Conservation (phyloP, 1,140 invertebrate genomes). For the Calosoma granatense region DNA sequence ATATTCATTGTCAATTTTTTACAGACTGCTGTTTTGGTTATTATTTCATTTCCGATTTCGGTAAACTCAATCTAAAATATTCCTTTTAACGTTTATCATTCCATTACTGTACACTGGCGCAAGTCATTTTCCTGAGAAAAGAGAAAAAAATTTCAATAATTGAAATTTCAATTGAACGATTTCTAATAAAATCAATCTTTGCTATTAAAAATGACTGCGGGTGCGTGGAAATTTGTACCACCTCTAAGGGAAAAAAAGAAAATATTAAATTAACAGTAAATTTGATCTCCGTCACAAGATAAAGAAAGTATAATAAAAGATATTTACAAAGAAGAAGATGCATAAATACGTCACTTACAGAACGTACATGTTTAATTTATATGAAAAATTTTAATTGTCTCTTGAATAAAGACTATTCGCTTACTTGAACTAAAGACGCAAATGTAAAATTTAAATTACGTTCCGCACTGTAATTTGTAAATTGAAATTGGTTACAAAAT, state of each 20-base stretch:
- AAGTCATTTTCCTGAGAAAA: no score
- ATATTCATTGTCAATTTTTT: background rate
- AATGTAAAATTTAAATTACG: conserved; percentile 3
- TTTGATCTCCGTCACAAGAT: background rate
- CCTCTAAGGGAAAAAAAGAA: background rate
- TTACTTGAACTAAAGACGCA: background rate
- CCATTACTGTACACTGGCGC: no score
- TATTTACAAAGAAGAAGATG: background rate
- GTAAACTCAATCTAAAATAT: no score
- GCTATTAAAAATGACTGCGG: background rate
- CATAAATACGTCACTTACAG: background rate
- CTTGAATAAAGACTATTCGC: background rate
- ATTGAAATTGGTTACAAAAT: conserved; percentile 2
- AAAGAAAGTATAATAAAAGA: background rate
- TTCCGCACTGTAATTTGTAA: conserved; percentile 6
- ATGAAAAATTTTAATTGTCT: background rate
- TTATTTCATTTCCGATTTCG: background rate
- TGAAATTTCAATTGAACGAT: background rate
- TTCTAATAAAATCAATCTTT: background rate
- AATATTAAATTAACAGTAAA: background rate
- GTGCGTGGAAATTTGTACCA: background rate
- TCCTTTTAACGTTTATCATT: no score
- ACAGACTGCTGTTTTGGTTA: background rate
- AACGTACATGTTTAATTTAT: background rate
- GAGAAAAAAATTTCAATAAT: background rate